Conservation (phyloP, 2,888 invertebrate species). For the Yponomeuta evonymella region DNA sequence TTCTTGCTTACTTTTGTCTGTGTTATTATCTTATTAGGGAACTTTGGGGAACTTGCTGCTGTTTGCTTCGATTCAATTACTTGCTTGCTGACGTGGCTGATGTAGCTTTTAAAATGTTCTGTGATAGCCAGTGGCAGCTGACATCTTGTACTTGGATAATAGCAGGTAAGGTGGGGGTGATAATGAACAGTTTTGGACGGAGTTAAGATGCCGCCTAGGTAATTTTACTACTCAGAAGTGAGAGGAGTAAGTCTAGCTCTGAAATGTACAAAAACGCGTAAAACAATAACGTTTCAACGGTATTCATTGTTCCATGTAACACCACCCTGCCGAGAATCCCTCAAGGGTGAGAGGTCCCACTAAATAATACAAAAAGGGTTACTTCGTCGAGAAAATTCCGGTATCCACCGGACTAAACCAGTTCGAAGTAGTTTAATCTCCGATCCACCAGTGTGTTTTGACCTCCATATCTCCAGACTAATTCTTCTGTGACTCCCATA, state of each 20-base stretch:
- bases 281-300: background rate
- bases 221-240: no score
- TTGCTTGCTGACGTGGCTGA: no score
- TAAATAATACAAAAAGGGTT: conserved; percentile 38
- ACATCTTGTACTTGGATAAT: no score
- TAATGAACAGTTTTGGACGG: no score
- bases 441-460: conserved; percentile 8
- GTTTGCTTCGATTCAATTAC: background rate
- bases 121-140: no score
- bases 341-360: conserved; percentile 33
- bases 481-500: background rate
- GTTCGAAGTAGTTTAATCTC: conserved; percentile 17
- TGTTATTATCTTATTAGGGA: background rate
- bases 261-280: no score
- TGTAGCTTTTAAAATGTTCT: background rate
- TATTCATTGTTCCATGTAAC: conserved; percentile 24
- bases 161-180: no score
- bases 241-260: no score
- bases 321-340: conserved; percentile 28
- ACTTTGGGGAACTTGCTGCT: background rate
- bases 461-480: background rate
- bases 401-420: conserved; percentile 17
- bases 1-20: conserved; percentile 18
- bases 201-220: no score
- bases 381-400: conserved; percentile 32